Percentiles rank a stretch among this genome's conserved stretches.
phyloP scores from a whole-genome alignment of 2,113 vertebrate species.

The Bolborhynchus lineola region DNA sequence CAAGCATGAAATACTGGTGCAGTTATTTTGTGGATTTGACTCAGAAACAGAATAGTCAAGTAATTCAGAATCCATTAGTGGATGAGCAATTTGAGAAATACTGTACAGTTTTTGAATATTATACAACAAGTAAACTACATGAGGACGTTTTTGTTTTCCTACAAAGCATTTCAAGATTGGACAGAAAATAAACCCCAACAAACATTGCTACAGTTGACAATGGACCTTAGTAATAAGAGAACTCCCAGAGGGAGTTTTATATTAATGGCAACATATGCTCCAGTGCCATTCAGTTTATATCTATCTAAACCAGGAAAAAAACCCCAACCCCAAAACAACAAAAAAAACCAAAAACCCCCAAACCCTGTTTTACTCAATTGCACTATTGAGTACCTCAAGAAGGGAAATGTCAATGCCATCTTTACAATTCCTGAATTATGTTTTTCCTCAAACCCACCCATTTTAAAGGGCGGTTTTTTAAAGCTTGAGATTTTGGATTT shows the following conservation, averaged over 20 bases:
- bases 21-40: conserved; percentile 56
- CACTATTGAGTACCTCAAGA: conserved; percentile 78
- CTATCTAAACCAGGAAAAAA: conserved; percentile 43
- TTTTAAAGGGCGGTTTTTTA: background rate
- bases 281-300: conserved; percentile 33
- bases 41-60: conserved; percentile 74
- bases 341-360: background rate
- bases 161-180: conserved; percentile 43
- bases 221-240: conserved; percentile 8
- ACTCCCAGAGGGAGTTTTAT: background rate
- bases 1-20: conserved; percentile 47
- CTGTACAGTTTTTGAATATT: conserved; percentile 60
- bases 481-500: conserved; percentile 28
- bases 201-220: conserved; percentile 36
- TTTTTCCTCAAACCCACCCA: background rate
- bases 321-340: background rate
- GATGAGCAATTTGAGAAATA: conserved; percentile 61
- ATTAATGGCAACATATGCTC: background rate
- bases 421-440: background rate
- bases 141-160: conserved; percentile 45
- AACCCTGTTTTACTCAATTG: conserved; percentile 74
- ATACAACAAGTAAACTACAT: conserved; percentile 56
- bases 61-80: conserved; percentile 74
- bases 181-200: conserved; percentile 11
- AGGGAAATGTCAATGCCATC: background rate